Evolutionary conservation across 23 tunicate species (phyloP), one percentile per base, ranked within the genome.

Genomic region (Halocynthia roretzi): DNA sequence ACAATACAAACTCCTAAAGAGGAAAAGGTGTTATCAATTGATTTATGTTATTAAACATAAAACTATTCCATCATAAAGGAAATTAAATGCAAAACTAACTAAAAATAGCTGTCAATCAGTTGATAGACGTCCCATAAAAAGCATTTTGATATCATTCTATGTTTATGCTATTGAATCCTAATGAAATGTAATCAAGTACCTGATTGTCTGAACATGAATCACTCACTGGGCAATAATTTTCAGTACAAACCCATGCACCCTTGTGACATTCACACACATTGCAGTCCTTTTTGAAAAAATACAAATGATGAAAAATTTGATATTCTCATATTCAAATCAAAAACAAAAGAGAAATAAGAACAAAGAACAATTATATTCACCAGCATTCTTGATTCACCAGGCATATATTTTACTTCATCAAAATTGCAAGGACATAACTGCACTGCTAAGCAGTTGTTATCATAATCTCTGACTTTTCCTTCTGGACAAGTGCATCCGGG

Each of bases 211-310:
- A 68, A 75, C 99, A 96, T 2, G 86, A 76, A 53, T 96, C 93
- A 6, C 82, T 62, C 53, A 80, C 86, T 50, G 96, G 92, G 77
- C 99, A 96, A 66, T 85, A 79, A 82, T 96, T 96, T 63, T 96
- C 96, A 49, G 99, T 96, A 68, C 99, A 96, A 51, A 82, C 83
- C 99, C 99, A 96, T 55, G 95, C 81, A 50, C 96, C 99, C 58
- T 83, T 85, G 89, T 89, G 88, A 78, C 99, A 96, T 77, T 96
- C 99, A 72, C 99, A 96, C 12, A 96, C 87, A 66, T 96, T 96
- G 82, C 99, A 96, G 79, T 96, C 99, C 96, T 96, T 55, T 10
- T 15, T 56, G 2, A 72, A 20, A 83, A 77, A 44, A 56, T 58
- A 19, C 22, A 31, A 31, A 0, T 31, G 4, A 31, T 58, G 63